Conservation (phyloP, 1,140 invertebrate species). For the Ceratosolen fusciceps region DNA sequence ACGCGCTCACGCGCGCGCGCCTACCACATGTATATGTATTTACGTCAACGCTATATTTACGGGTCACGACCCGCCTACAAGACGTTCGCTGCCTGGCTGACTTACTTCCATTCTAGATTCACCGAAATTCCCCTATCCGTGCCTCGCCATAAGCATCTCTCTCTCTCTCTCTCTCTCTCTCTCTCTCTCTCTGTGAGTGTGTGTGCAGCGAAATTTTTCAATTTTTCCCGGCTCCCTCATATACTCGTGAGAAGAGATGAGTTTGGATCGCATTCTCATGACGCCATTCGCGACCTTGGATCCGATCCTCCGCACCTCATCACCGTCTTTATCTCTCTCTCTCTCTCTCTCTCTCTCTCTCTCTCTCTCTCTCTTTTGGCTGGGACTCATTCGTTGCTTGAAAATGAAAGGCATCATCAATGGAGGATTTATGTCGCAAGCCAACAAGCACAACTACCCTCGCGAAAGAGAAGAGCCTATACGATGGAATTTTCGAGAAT, state of each 20-base stretch:
- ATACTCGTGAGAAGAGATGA: neutral
- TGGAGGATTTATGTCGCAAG: constrained; percentile 47
- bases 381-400: constrained; percentile 4
- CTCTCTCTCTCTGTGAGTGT: neutral
- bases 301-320: constrained; percentile 1
- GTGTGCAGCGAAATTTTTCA: constrained; percentile 7
- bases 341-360: constrained; percentile 30
- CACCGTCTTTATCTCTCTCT: constrained; percentile 12
- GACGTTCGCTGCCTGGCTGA: constrained; percentile 39
- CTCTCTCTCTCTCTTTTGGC: constrained; percentile 18
- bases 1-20: constrained; percentile 52
- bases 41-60: constrained; percentile 65
- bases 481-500: constrained; percentile 43
- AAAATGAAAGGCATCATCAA: constrained; percentile 47
- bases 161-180: too few species aligned
- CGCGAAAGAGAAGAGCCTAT: constrained; percentile 16
- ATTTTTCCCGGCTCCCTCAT: constrained; percentile 9
- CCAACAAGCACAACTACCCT: constrained; percentile 19
- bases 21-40: constrained; percentile 60
- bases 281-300: constrained; percentile 50
- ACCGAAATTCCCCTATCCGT: neutral
- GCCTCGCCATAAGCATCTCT: neutral
- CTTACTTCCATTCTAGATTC: constrained; percentile 22
- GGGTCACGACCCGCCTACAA: constrained; percentile 65
- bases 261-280: constrained; percentile 33